phyloP scores from a whole-genome alignment of 2,888 invertebrate genomes.

The Mythimna loreyi region DNA sequence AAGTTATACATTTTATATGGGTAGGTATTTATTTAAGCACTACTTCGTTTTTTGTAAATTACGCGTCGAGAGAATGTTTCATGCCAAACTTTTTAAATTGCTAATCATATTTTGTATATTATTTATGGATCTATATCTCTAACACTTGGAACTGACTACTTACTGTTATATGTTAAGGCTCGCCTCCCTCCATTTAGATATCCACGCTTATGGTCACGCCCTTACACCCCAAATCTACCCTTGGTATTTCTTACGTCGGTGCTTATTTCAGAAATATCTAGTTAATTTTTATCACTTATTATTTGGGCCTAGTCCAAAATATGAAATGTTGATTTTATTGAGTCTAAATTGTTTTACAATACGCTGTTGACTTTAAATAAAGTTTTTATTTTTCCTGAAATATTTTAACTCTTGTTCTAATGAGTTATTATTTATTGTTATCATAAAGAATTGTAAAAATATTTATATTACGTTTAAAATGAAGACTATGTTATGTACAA shows the following conservation, averaged over 20 bases:
- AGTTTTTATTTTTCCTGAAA: conserved; percentile 5
- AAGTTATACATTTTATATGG: conserved; percentile 57
- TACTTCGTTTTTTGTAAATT: conserved; percentile 39
- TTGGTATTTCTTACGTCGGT: conserved; percentile 26
- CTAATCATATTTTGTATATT: conserved; percentile 43
- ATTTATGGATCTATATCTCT: conserved; percentile 25
- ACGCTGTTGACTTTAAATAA: conserved; percentile 28
- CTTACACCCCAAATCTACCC: conserved; percentile 3
- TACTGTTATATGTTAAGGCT: conserved; percentile 30
- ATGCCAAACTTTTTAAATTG: conserved; percentile 39
- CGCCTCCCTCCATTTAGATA: conserved; percentile 50
- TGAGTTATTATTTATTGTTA: conserved; percentile 43
- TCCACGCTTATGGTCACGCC: conserved; percentile 23
- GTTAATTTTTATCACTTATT: conserved; percentile 37
- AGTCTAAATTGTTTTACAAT: conserved; percentile 45
- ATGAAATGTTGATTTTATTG: conserved; percentile 40
- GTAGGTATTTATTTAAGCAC: conserved; percentile 54
- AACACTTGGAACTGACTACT: conserved; percentile 36
- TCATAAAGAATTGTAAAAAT: conserved; percentile 21
- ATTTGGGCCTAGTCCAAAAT: conserved; percentile 64
- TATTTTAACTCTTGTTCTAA: conserved; percentile 17
- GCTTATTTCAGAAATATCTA: conserved; percentile 42
- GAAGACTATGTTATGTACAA: conserved; percentile 33
- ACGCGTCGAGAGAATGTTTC: conserved; percentile 28
- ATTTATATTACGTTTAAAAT: conserved; percentile 21